These are phyloP conservation scores for Clitarchus hookeri DNA, from an alignment of 2,888 invertebrate genomes.

Conservation along the genomic window DNA sequence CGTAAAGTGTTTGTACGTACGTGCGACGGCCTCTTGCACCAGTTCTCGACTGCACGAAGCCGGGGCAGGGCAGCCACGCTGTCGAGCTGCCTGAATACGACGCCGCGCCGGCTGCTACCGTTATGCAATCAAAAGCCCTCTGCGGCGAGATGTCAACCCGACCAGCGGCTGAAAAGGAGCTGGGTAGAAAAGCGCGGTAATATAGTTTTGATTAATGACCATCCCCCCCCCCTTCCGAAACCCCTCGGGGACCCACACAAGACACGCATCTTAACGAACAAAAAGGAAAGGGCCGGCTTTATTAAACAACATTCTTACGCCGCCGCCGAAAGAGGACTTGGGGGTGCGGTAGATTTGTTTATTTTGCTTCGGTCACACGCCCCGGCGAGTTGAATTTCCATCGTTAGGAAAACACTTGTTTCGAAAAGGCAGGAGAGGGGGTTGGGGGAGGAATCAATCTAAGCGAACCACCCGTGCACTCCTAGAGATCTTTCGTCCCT, in stretches of 20 bases:
- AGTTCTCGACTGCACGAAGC: too few relatives aligned
- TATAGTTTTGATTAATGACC: slow-evolving; percentile 27
- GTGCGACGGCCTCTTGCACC: too few relatives aligned
- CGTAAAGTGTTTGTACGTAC: too few relatives aligned
- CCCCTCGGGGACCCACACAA: neutral
- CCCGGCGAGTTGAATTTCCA: neutral
- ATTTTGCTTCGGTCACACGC: neutral
- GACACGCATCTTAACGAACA: slow-evolving; percentile 17
- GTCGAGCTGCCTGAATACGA: too few relatives aligned
- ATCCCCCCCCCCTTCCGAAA: neutral
- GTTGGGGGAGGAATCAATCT: too few relatives aligned
- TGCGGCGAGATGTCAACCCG: slow-evolving; percentile 1
- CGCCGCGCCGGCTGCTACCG: neutral
- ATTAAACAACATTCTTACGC: slow-evolving; percentile 21
- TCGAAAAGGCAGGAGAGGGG: neutral
- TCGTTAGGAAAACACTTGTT: slow-evolving; percentile 14
- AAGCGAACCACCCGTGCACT: too few relatives aligned
- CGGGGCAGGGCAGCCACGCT: too few relatives aligned
- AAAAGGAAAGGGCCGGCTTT: slow-evolving; percentile 12
- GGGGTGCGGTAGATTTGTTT: neutral
- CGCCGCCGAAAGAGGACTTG: neutral
- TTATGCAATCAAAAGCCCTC: slow-evolving; percentile 23
- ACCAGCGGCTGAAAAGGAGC: neutral
- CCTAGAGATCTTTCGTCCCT: too few relatives aligned
- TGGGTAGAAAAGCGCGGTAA: slow-evolving; percentile 17